Evolutionary conservation across 2,113 vertebrate genomes (phyloP), one percentile per base, ranked within the genome.

Genomic region (Mionectes macconnelli): DNA sequence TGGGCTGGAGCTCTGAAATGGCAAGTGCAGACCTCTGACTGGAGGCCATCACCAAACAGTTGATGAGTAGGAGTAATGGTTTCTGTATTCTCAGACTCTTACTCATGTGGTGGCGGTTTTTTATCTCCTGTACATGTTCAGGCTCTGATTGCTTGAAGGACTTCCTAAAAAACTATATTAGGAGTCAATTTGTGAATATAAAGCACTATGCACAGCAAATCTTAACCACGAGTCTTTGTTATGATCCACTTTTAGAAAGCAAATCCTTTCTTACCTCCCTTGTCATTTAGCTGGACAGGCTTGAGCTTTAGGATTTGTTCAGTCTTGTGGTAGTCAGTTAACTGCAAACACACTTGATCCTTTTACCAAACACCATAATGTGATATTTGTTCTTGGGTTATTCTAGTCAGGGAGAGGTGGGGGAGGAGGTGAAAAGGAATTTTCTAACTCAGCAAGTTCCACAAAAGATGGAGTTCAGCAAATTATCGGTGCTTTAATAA

Each of bases 401-500:
- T 42, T 77, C 66, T 53, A 85, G 53, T 91, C 57, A 79, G 78
- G 91, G 49, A 92, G 69, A 35, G 42, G 23, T 59, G 59, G 80
- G 78, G 84, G 87, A 85, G 92, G 90, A 91, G 64, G 37, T 45
- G 39, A 93, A 86, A 67, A 95, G 66, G 75, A 96, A 94, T 96
- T 95, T 79, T 70, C 68, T 86, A 88, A 84, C 88, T 96, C 92
- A 84, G 94, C 93, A 95, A 88, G 55, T 91, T 93, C 42, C 59
- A 82, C 87, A 88, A 56, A 91, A 88, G 67, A 82, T 78, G 62
- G 72, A 91, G 67, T 94, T 95, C 88, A 96, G 93, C 90, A 94
- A 92, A 93, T 92, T 95, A 90, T 69, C 63, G 39, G 85, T 84
- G 79, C 64, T 91, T 93, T 96, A 95, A 88, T 91, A 94, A 84